These are phyloP conservation scores for Biston stratarius DNA, from an alignment of 2,888 invertebrate species.

Conservation along the genomic window DNA sequence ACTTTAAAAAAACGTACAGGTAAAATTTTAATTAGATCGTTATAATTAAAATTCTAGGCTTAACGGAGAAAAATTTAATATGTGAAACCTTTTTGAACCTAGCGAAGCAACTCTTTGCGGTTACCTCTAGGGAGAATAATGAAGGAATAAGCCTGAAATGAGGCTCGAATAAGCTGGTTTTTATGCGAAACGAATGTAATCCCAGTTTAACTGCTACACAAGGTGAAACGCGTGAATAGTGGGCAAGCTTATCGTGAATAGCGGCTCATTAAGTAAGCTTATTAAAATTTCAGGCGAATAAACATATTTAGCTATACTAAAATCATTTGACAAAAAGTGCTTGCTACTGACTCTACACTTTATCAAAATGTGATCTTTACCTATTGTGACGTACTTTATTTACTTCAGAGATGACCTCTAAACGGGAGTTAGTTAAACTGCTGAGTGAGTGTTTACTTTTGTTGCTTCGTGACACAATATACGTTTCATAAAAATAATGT, in stretches of 20 bases:
- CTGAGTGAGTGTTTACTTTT: constrained; percentile 24
- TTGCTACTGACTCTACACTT: neutral
- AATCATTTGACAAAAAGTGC: constrained; percentile 6
- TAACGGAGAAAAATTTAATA: constrained; percentile 11
- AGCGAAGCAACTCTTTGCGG: constrained; percentile 14
- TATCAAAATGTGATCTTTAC: neutral
- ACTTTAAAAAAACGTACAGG: too few species aligned
- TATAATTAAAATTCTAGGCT: neutral
- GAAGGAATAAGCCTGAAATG: constrained; percentile 38
- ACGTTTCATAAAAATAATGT: too few species aligned
- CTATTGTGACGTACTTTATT: neutral
- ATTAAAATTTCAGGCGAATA: constrained; percentile 27
- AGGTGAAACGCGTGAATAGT: constrained; percentile 29
- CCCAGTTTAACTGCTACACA: constrained; percentile 24
- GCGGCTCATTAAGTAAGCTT: constrained; percentile 28
- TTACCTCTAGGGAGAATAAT: constrained; percentile 32
- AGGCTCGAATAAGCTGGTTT: constrained; percentile 34
- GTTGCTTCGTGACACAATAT: neutral
- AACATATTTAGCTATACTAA: constrained; percentile 18
- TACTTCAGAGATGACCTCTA: constrained; percentile 4
- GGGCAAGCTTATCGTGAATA: constrained; percentile 25
- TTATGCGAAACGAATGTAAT: constrained; percentile 37
- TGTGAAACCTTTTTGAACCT: constrained; percentile 15
- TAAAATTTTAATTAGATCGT: neutral
- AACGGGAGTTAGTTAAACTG: constrained; percentile 17